Evolutionary conservation across 2,888 invertebrate species (phyloP).

Genomic region (Stenichneumon culpator): DNA sequence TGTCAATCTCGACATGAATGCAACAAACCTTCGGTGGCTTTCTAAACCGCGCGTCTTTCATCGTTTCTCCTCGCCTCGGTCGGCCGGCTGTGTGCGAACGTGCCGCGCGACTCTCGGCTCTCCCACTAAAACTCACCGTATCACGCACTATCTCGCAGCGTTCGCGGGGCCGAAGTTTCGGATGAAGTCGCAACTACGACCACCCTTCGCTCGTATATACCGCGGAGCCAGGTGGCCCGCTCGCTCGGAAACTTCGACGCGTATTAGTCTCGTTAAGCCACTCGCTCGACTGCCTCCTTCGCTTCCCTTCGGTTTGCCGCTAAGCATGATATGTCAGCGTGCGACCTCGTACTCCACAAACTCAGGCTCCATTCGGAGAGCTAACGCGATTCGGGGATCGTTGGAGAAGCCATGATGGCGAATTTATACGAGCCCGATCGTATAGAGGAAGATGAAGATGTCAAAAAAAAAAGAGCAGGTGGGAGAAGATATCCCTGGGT

Average conservation of each 20-base stretch:
- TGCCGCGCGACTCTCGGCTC: slow-evolving; percentile 34
- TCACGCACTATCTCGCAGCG: slow-evolving; percentile 76
- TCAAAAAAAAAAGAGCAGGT: slow-evolving; percentile 30
- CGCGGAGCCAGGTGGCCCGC: slow-evolving; percentile 70
- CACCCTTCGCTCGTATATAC: slow-evolving; percentile 13
- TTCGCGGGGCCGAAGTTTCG: slow-evolving; percentile 72
- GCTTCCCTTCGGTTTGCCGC: slow-evolving; percentile 6
- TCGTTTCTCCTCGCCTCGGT: slow-evolving; percentile 3
- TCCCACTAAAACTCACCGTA: slow-evolving; percentile 61
- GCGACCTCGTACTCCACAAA: slow-evolving; percentile 26
- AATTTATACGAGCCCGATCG: slow-evolving; percentile 2
- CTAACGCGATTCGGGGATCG: slow-evolving; percentile 17
- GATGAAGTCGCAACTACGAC: slow-evolving; percentile 61
- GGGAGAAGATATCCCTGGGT: slow-evolving; percentile 67
- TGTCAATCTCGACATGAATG: neutral
- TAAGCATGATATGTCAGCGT: slow-evolving; percentile 25
- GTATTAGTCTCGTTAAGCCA: slow-evolving; percentile 80
- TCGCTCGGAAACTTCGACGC: slow-evolving; percentile 77
- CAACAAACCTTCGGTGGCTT: neutral
- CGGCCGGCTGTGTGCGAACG: neutral
- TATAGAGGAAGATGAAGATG: slow-evolving; percentile 29
- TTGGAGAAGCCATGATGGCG: neutral
- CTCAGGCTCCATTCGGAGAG: slow-evolving; percentile 26
- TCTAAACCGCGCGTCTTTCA: slow-evolving; percentile 2
- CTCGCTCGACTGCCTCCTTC: slow-evolving; percentile 44